Percentiles rank a stretch among this genome's conserved stretches.
Evolutionary conservation across 2,888 invertebrate genomes (phyloP).

Genomic region (Cartodere bifasciata): DNA sequence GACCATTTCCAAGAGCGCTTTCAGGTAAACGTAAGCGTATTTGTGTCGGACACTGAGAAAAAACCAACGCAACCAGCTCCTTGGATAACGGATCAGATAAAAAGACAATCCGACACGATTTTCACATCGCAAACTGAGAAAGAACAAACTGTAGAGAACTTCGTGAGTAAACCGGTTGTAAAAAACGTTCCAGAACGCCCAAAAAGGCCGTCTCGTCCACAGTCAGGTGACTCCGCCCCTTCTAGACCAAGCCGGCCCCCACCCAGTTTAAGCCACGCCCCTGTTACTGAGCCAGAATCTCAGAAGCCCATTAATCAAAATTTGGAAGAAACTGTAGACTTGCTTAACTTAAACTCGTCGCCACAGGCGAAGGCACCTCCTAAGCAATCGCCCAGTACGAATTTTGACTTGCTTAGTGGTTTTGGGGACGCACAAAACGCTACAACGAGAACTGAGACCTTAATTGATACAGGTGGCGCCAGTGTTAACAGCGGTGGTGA

Average conservation of each 20-base stretch:
- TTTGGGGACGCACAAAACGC: constrained; percentile 29
- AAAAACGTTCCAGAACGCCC: constrained; percentile 26
- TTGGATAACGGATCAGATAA: constrained; percentile 59
- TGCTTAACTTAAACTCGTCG: constrained; percentile 37
- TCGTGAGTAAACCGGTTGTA: constrained; percentile 41
- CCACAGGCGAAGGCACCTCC: constrained; percentile 12
- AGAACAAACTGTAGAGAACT: constrained; percentile 74
- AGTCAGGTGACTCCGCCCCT: too few species aligned
- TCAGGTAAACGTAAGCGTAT: constrained; percentile 53
- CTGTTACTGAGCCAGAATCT: too few species aligned
- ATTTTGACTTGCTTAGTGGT: constrained; percentile 48
- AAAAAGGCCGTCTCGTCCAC: constrained; percentile 30
- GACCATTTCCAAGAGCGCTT: constrained; percentile 59
- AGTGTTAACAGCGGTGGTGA: constrained; percentile 25
- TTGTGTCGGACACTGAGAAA: constrained; percentile 56
- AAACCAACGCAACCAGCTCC: constrained; percentile 56
- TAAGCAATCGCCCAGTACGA: constrained; percentile 31
- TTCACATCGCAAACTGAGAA: constrained; percentile 70
- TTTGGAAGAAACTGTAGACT: constrained; percentile 44
- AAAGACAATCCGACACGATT: constrained; percentile 43
- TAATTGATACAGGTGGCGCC: constrained; percentile 36
- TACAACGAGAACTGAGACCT: constrained; percentile 33
- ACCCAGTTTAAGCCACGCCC: too few species aligned
- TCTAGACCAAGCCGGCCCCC: too few species aligned
- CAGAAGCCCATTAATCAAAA: constrained; percentile 15